phyloP scores from a whole-genome alignment of 2,797 vertebrate genomes.

The Ispidina picta region DNA sequence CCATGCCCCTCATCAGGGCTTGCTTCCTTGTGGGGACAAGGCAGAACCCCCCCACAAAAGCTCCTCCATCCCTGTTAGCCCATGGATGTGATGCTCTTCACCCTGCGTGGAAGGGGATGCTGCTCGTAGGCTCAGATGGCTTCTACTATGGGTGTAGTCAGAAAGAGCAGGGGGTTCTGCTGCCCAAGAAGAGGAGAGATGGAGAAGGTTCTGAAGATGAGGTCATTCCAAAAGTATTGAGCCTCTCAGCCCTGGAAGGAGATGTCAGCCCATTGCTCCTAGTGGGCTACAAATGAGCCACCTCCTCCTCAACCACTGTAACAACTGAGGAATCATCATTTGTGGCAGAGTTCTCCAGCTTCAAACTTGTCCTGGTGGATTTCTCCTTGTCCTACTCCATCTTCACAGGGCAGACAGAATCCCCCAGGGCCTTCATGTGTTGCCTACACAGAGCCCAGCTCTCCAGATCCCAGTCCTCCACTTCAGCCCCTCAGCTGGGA shows the following conservation, averaged over 20 bases:
- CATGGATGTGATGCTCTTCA: not conserved
- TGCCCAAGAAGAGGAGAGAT: not conserved
- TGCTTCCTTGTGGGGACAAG: not conserved
- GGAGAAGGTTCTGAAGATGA: not conserved
- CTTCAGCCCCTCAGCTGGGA: not conserved
- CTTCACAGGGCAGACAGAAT: accelerated
- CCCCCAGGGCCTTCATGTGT: not conserved
- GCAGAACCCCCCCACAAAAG: not conserved
- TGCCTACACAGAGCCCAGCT: not conserved
- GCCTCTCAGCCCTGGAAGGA: not conserved
- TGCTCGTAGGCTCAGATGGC: not conserved
- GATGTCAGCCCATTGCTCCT: not conserved
- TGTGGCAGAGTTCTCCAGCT: not conserved
- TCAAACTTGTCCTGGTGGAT: accelerated
- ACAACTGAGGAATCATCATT: accelerated
- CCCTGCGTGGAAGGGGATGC: not conserved
- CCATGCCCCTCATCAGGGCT: accelerated
- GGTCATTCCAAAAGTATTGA: not conserved
- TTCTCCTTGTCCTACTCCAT: not conserved
- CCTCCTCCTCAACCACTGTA: not conserved
- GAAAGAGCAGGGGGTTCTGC: not conserved
- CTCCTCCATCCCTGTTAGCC: not conserved
- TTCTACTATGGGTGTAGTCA: accelerated
- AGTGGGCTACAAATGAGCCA: not conserved
- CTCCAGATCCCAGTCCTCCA: not conserved